phyloP scores from a whole-genome alignment of 2,797 vertebrate species.

The Morus bassanus region DNA sequence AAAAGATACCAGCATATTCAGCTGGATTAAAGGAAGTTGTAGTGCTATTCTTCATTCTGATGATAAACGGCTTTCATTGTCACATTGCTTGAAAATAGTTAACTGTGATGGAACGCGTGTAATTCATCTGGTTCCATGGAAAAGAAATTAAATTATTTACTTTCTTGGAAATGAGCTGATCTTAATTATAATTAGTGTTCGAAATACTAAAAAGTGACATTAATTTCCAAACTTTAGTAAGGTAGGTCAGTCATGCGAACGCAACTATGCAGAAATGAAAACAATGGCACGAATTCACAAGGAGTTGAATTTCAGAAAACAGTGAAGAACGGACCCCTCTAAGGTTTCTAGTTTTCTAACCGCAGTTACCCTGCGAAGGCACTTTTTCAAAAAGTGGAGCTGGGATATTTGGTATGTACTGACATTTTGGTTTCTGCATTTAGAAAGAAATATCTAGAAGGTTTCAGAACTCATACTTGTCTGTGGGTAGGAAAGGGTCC shows the following conservation, averaged over 20 bases:
- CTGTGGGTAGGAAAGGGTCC: rapidly evolving
- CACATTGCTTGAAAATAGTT: background rate
- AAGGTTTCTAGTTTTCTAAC: conserved; percentile 35
- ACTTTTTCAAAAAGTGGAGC: background rate
- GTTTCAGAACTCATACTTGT: background rate
- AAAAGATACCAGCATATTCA: background rate
- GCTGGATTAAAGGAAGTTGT: background rate
- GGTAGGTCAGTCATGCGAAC: background rate
- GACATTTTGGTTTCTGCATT: background rate
- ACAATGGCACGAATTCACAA: conserved; percentile 30
- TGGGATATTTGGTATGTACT: background rate
- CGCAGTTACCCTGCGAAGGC: background rate
- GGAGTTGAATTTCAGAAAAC: conserved; percentile 38
- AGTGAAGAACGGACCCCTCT: background rate
- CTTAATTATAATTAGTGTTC: conserved; percentile 22
- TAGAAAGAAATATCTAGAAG: background rate
- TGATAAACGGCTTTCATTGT: background rate
- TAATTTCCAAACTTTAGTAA: background rate
- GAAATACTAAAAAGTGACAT: background rate
- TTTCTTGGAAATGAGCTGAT: conserved; percentile 34
- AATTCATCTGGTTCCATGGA: background rate
- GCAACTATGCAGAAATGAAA: conserved; percentile 48
- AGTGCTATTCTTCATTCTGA: background rate
- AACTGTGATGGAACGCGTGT: background rate
- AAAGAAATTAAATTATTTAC: background rate